Base-by-base conservation (phyloP, 1,140 invertebrate genomes). In the Octopus sinensis region DNA sequence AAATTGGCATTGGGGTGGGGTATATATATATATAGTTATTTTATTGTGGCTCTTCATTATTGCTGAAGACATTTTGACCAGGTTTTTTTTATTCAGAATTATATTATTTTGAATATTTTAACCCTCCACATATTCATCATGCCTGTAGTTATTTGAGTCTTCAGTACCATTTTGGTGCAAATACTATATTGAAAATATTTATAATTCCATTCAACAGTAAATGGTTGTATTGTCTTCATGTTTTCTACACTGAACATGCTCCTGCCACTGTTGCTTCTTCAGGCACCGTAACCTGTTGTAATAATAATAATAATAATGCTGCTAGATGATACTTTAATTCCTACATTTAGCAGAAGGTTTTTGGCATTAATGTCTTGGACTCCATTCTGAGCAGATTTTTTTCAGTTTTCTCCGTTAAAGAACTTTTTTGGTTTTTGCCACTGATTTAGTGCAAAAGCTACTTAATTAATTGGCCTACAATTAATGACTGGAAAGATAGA, bases 111-210 rank as follows among this genome's bases (percentile, higher is more conserved):
- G 68, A 73, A 9, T 73, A 73, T 73, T 73, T 73, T 4, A 73
- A 23, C 68, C 30, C 68, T 73, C 68, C 68, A 73, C 30, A 23
- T 73, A 73, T 13, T 23, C 30, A 73, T 12, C 6, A 9, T 9
- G 68, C 13, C 68, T 73, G 68, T 73, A 23, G 17, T 17, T 73
- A 43, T 43, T 43, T 43, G 30, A 43, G 30, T 43, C 30, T 43
- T 43, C 30, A 43, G 30, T 73, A 3, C 68, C 17, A 73, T 9
- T n/a, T 23, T n/a, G 68, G 13, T 17, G 6, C 68, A 73, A 12
- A 13, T 73, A 73, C 13, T 73, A 73, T 23, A 73, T 73, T 73
- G 68, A n/a, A 73, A 73, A 73, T 73, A 73, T 73, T 73, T 73
- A 73, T 73, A 73, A 12, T 73, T 73, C 68, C 68, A 73, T 73